phyloP scores from a whole-genome alignment of 2,888 invertebrate species.

The Deilephila elpenor region DNA sequence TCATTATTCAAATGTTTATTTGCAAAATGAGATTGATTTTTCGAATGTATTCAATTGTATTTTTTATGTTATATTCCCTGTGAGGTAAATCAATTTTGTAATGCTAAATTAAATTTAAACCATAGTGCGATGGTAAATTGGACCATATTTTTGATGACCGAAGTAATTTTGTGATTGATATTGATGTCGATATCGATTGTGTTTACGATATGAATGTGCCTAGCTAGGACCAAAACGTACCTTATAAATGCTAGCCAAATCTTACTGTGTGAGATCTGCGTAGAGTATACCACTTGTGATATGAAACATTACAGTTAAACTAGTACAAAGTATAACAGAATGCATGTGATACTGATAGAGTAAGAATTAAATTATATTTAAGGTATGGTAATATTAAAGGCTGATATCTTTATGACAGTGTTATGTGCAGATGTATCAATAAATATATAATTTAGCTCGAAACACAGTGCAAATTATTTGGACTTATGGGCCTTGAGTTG shows the following conservation, averaged over 20 bases:
- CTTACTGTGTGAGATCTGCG: constrained; percentile 12
- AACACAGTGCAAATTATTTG: background rate
- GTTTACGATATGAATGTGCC: too few relatives aligned
- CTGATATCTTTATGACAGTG: constrained; percentile 19
- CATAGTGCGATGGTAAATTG: too few relatives aligned
- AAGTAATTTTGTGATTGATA: too few relatives aligned
- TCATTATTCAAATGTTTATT: too few relatives aligned
- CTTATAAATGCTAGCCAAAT: background rate
- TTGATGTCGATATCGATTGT: too few relatives aligned
- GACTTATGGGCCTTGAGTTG: background rate
- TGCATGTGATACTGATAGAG: constrained; percentile 24
- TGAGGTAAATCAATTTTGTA: too few relatives aligned
- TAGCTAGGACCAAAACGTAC: background rate
- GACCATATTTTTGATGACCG: too few relatives aligned
- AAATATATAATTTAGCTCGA: background rate
- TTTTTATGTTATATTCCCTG: too few relatives aligned
- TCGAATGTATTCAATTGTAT: too few relatives aligned
- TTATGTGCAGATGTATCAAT: constrained; percentile 1
- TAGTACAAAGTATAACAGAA: constrained; percentile 25
- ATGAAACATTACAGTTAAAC: background rate
- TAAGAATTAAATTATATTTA: constrained; percentile 12
- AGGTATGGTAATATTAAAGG: constrained; percentile 21
- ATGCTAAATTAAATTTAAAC: too few relatives aligned
- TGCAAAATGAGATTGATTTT: too few relatives aligned
- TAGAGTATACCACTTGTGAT: constrained; percentile 15